Evolutionary conservation across 1,140 invertebrate species (phyloP).

Genomic region (Drosophila tropicalis): DNA sequence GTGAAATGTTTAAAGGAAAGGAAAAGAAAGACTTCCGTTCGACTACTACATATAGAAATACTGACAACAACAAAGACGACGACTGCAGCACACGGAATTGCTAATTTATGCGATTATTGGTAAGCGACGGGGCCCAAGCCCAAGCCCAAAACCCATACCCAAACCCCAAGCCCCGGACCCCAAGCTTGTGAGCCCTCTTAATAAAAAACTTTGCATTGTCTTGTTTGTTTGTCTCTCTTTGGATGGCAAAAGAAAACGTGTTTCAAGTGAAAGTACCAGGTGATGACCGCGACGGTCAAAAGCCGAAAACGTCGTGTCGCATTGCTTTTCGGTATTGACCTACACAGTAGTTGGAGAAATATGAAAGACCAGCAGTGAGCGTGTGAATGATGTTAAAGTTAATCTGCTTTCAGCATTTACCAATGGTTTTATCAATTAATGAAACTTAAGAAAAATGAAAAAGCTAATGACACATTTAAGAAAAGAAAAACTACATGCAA

Average conservation of each 20-base stretch:
- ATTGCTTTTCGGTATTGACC: conserved; percentile 18
- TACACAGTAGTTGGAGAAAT: background rate
- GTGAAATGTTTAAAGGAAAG: conserved; percentile 38
- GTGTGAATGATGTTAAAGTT: conserved; percentile 9
- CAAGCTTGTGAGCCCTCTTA: background rate
- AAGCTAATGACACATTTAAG: background rate
- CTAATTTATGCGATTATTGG: conserved; percentile 79
- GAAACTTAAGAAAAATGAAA: background rate
- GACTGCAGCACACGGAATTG: conserved; percentile 47
- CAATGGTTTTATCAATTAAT: conserved; percentile 1
- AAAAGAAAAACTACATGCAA: too few relatives aligned
- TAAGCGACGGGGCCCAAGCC: conserved; percentile 23
- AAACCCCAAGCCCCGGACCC: background rate
- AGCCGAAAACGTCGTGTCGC: conserved; percentile 28
- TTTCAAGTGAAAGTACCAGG: conserved; percentile 74
- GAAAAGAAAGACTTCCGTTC: conserved; percentile 57
- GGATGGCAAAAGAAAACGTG: conserved; percentile 62
- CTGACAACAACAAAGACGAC: background rate
- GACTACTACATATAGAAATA: conserved; percentile 5
- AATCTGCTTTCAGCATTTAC: conserved; percentile 4
- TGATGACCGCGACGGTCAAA: conserved; percentile 49
- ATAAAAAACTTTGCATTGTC: conserved; percentile 19
- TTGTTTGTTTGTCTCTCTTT: conserved; percentile 27
- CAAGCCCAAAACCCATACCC: background rate
- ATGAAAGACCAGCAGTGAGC: conserved; percentile 5